Conservation (phyloP, 2,113 vertebrate genomes). For the Heterotilapia buettikoferi region DNA sequence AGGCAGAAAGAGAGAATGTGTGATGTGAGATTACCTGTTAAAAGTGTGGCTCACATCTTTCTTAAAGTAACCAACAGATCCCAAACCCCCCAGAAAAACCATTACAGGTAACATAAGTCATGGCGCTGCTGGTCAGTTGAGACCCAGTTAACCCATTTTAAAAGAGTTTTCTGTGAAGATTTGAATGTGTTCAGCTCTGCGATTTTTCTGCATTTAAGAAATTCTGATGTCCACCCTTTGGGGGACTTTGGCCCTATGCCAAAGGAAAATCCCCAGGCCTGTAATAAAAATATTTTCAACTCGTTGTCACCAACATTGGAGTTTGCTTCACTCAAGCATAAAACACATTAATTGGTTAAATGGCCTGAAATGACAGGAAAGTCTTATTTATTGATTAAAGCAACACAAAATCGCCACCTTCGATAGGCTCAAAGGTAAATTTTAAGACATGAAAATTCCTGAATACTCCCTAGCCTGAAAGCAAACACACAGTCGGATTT, state of each 20-base stretch:
- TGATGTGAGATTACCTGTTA: not conserved
- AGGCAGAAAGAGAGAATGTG: not conserved
- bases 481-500: not conserved
- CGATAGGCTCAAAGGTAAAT: not conserved
- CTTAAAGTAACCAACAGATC: not conserved
- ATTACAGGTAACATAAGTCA: not conserved
- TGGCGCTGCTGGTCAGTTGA: not conserved
- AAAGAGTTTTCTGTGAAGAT: not conserved
- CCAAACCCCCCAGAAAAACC: rapidly evolving
- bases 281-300: not conserved
- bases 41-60: not conserved
- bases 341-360: not conserved
- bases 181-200: not conserved
- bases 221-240: not conserved
- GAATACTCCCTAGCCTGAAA: not conserved
- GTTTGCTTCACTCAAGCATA: not conserved
- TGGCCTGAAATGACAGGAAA: not conserved
- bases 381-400: not conserved
- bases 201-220: not conserved
- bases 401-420: not conserved
- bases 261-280: not conserved
- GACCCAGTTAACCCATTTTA: not conserved
- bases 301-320: rapidly evolving
- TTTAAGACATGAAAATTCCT: not conserved
- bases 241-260: not conserved